Base-by-base conservation (phyloP, 2,888 invertebrate genomes). In the Myopa testacea region DNA sequence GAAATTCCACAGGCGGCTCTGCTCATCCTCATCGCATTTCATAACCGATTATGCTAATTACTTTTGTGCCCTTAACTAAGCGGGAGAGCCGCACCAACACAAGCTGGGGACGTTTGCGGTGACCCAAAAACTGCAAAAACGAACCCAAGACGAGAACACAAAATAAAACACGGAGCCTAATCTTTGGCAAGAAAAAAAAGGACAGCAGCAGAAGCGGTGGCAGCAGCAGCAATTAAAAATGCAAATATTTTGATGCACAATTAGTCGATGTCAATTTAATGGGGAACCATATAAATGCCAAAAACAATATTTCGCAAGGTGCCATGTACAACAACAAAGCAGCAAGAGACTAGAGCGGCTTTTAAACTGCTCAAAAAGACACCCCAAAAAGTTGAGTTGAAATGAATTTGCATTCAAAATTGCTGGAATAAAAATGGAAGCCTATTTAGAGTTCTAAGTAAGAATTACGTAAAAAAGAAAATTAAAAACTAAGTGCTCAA, bases 1-100 rank as follows among this genome's bases (percentile, higher is more conserved):
- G 34, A 8, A 58, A 37, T 40, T 37, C 38, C 38, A 68, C 37
- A 37, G 37, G 55, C 58, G 34, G 34, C 71, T 34, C 45, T 40
- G 26, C 65, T 16, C 65, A 55, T 65, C 55, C 38, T 26, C 73
- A 52, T 34, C 55, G 67, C 67, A 52, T 78, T 77, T 77, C 75
- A 76, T 70, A 77, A 76, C 65, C 78, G 77, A 80, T 80, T 80
- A 80, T 80, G 80, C 75, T 80, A 80, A 80, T 80, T 77, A 69
- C 19, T 38, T 55, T 69, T 58, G 34, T 63, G 63, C 38, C 60
- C 45, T 38, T 37, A 14, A 38, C 60, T 38, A 19, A 38, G 67
- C 38, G 67, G 52, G 60, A 60, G 72, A 60, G 72, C 38, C 60
- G 37, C 38, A 40, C 34, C 7, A 16, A 37, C 10, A 38, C 14